Base-by-base conservation (phyloP, 2,797 vertebrate species). In the Crax fasciolata region DNA sequence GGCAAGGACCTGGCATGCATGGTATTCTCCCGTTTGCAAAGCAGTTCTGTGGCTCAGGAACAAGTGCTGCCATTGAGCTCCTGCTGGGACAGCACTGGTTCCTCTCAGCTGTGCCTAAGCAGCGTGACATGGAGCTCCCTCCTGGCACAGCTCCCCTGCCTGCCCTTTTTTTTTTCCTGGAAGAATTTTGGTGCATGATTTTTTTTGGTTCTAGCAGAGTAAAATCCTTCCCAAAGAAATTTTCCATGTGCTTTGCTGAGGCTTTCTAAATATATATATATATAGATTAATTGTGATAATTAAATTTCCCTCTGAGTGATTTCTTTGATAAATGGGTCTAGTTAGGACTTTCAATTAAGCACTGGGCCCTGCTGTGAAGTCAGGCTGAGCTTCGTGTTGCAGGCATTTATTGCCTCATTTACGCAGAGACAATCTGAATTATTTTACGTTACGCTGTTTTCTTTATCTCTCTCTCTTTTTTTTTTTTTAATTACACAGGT, bases 321-420 rank as follows among this genome's bases (percentile, higher is more conserved):
- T 95, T 91, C 90, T 96, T 95, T 96, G 94, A 93, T 97, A 97
- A 97, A 97, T 96, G 80, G 84, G 71, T 85, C 93, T 91, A 93
- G 63, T 95, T 96, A 96, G 92, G 96, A 96, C 94, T 96, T 98
- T 97, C 93, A 97, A 67, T 97, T 97, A 97, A 97, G 83, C 44
- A 48, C 62, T 59, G 52, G 68, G 57, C 35, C 85, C 83, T 93
- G 91, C 93, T 96, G 84, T 95, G 92, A 94, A 96, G 88, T 96
- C 92, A 96, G 90, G 89, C 68, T 76, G 58, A 91, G 93, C 81
- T 94, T 91, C n/a, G 1, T 83, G 79, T 87, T 89, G 65, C 75
- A 94, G 76, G 89, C 92, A 95, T 93, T 97, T 97, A 96, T 84
- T 90, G 87, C 89, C 88, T 91, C 93, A 94, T 76, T 92, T 91